Evolutionary conservation across 1,140 invertebrate species (phyloP).

Genomic region (Brachionus angularis): DNA sequence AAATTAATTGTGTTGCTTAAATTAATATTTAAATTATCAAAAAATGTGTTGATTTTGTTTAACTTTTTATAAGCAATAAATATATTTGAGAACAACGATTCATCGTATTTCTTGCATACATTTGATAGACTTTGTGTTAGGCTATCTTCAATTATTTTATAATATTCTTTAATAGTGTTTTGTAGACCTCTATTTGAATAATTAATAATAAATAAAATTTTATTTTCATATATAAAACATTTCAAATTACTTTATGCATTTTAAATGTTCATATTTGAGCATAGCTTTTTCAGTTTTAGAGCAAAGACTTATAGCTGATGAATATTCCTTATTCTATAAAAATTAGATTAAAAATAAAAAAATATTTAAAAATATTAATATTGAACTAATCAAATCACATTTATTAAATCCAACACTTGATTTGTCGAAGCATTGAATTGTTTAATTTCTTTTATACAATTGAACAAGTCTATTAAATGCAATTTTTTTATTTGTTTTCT

Average conservation of each 20-base stretch:
- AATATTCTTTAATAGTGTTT: conserved; percentile 7
- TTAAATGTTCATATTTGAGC: not conserved
- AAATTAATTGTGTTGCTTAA: not conserved
- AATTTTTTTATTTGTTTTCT: conserved; percentile 16
- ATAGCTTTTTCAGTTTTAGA: not conserved
- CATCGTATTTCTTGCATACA: conserved; percentile 13
- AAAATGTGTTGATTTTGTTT: not conserved
- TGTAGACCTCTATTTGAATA: not conserved
- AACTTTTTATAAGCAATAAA: conserved; percentile 6
- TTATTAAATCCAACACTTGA: conserved; percentile 3
- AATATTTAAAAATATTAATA: not conserved
- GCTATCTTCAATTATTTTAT: conserved; percentile 20
- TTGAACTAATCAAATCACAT: not conserved
- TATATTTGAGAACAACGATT: not conserved
- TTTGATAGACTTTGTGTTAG: not conserved
- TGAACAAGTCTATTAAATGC: not conserved
- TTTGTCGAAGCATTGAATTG: not conserved
- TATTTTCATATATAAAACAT: not conserved
- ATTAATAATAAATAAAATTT: not conserved
- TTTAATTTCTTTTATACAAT: not conserved
- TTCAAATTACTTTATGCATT: conserved; percentile 20
- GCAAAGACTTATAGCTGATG: not conserved
- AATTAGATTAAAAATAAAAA: conserved; percentile 12
- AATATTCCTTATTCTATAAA: not conserved
- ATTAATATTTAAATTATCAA: conserved; percentile 4